phyloP scores from a whole-genome alignment of 2,888 invertebrate genomes.

The Sphecodes monilicornis region DNA sequence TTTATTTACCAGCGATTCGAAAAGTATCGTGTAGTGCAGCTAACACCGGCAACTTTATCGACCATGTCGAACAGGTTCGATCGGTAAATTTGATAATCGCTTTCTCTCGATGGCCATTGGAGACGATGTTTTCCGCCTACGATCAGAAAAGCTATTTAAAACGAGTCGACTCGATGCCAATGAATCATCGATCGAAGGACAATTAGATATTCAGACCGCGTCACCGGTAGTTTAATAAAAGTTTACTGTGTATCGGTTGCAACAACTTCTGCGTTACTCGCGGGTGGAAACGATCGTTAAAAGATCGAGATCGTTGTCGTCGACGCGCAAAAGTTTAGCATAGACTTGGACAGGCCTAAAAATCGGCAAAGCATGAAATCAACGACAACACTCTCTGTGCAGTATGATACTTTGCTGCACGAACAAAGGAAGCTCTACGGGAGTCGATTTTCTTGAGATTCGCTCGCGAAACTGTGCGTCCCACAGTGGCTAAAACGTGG shows the following conservation, averaged over 20 bases:
- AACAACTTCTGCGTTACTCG: conserved; percentile 5
- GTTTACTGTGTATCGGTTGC: conserved; percentile 35
- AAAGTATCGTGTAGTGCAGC: conserved; percentile 28
- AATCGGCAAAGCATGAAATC: not conserved
- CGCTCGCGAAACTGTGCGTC: not conserved
- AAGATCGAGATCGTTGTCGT: not conserved
- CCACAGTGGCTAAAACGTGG: too few relatives aligned
- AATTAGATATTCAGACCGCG: conserved; percentile 41
- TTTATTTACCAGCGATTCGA: conserved; percentile 26
- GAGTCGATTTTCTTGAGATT: not conserved
- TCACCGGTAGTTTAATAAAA: conserved; percentile 46
- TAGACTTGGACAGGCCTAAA: not conserved
- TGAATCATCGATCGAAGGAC: conserved; percentile 57
- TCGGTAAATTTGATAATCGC: not conserved
- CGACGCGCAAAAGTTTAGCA: not conserved
- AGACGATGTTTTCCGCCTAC: not conserved
- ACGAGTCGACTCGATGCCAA: conserved; percentile 22
- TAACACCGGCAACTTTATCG: not conserved
- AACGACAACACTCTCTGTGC: not conserved
- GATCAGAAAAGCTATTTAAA: conserved; percentile 22
- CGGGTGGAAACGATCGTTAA: conserved; percentile 24
- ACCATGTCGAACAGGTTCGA: not conserved
- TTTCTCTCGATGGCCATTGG: not conserved
- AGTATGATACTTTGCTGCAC: too few relatives aligned
- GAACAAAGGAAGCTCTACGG: not conserved